Percentiles rank a stretch among this genome's conserved stretches.
Evolutionary conservation across 2,797 vertebrate species (phyloP).

Genomic region (Lagorchestes hirsutus): DNA sequence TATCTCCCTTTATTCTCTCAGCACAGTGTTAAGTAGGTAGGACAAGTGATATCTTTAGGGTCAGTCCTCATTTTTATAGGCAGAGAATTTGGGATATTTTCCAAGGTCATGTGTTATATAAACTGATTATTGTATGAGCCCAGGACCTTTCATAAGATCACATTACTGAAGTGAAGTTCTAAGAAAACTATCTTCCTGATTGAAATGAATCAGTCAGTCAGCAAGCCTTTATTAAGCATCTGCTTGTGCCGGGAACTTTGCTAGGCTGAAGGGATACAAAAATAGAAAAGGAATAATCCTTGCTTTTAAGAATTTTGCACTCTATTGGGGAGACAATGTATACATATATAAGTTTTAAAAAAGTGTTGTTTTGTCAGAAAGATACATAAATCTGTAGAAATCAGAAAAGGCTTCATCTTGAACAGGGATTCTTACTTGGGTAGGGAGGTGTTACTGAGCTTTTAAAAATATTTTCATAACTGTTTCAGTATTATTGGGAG

Average conservation of each 20-base stretch:
- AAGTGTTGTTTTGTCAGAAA: neutral
- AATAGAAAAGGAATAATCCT: neutral
- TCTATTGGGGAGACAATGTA: neutral
- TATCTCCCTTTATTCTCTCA: neutral
- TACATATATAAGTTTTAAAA: neutral
- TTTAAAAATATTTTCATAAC: neutral
- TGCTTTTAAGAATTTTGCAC: neutral
- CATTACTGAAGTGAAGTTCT: neutral
- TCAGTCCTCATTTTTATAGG: neutral
- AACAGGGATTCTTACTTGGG: neutral
- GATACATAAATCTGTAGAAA: neutral
- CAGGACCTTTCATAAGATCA: neutral
- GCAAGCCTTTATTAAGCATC: neutral
- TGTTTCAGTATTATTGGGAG: neutral
- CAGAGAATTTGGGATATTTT: neutral
- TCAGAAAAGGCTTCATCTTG: neutral
- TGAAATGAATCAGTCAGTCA: neutral
- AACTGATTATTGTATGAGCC: neutral
- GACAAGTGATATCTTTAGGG: neutral
- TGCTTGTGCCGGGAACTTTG: neutral
- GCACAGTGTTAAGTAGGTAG: neutral
- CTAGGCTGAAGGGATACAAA: neutral
- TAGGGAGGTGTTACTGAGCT: neutral
- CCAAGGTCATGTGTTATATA: neutral
- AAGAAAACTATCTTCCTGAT: neutral